phyloP scores from a whole-genome alignment of 1,140 invertebrate genomes.

The Drosophila pectinifera region DNA sequence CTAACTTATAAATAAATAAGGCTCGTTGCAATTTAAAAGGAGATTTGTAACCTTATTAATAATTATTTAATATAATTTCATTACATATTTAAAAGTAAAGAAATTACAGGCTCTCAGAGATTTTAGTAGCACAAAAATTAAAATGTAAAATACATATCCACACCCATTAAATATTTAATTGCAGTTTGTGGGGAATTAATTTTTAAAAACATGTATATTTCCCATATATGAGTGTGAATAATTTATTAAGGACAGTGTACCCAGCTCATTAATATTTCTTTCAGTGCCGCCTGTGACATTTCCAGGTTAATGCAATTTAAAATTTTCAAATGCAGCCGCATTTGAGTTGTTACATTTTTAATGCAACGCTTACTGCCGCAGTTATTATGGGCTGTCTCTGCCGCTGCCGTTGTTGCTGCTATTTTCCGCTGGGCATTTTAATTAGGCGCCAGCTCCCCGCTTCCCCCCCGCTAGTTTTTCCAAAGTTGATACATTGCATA shows the following conservation, averaged over 20 bases:
- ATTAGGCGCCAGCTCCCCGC: constrained; percentile 37
- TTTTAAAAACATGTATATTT: background rate
- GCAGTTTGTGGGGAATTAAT: background rate
- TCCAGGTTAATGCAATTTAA: constrained; percentile 72
- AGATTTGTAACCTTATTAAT: too few species aligned
- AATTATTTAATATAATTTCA: too few species aligned
- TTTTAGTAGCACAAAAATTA: background rate
- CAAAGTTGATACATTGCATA: constrained; percentile 36
- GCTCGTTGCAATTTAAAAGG: too few species aligned
- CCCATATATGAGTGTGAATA: background rate
- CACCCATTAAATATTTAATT: background rate
- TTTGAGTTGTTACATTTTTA: constrained; percentile 58
- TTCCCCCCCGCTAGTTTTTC: constrained; percentile 2
- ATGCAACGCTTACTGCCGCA: constrained; percentile 38
- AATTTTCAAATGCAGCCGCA: constrained; percentile 50
- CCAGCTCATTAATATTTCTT: constrained; percentile 25
- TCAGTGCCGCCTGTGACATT: constrained; percentile 61
- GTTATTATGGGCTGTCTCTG: constrained; percentile 18
- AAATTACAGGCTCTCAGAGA: background rate
- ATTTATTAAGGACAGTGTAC: background rate
- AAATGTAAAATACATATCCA: background rate
- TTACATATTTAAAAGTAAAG: background rate
- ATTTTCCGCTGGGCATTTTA: constrained; percentile 50
- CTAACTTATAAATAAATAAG: too few species aligned
- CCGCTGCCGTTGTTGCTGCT: background rate